These are phyloP conservation scores for Leistus spinibarbis DNA, from an alignment of 2,888 invertebrate genomes.

Conservation along the genomic window DNA sequence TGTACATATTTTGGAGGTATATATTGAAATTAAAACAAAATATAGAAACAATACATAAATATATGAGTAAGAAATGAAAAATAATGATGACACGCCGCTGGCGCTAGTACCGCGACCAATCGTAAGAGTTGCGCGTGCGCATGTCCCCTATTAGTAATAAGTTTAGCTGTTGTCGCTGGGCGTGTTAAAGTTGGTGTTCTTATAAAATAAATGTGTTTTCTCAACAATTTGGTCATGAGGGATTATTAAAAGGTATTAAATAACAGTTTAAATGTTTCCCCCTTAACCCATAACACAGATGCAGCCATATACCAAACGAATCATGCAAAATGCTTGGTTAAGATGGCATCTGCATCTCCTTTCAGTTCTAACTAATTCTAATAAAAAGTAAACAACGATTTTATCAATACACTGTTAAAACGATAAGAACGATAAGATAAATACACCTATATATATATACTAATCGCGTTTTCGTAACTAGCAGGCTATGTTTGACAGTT, in stretches of 20 bases:
- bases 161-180: neutral
- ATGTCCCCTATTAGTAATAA: neutral
- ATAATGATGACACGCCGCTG: no score
- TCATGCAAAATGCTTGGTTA: conserved; percentile 29
- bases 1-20: no score
- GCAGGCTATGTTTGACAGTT: conserved; percentile 14
- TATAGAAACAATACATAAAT: no score
- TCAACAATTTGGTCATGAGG: neutral
- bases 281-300: neutral
- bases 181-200: neutral
- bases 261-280: conserved; percentile 14
- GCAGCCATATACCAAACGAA: neutral
- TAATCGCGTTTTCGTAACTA: neutral
- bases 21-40: no score
- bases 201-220: neutral
- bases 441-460: neutral
- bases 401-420: neutral
- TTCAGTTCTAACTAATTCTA: neutral
- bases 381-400: neutral
- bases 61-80: no score
- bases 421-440: neutral
- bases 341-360: conserved; percentile 33
- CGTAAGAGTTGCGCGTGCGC: neutral
- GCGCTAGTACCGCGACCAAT: no score
- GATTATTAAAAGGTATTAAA: conserved; percentile 35